Evolutionary conservation across 2,888 invertebrate genomes (phyloP).

Genomic region (Temnothorax rugatulus): DNA sequence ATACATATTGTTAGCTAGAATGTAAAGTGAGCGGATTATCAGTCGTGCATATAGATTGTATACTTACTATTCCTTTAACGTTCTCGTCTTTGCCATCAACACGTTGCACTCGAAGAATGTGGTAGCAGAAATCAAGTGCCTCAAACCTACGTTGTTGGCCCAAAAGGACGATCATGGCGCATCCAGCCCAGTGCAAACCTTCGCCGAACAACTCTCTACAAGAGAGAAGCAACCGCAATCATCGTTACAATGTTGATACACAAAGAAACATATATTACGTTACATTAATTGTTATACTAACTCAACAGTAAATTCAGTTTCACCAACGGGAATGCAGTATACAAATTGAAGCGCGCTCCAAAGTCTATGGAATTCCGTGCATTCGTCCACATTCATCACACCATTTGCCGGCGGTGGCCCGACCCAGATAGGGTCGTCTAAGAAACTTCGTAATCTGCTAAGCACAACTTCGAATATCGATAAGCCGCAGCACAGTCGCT

Average conservation of each 20-base stretch:
- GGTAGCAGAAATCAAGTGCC: constrained; percentile 99
- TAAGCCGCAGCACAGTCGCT: constrained; percentile 98
- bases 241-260: not conserved
- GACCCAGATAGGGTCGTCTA: constrained; percentile 96
- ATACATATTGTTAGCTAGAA: not conserved
- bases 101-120: constrained; percentile 97
- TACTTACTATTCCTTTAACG: constrained; percentile 97
- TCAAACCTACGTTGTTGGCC: constrained; percentile 99
- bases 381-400: constrained; percentile 98
- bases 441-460: constrained; percentile 93
- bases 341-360: constrained; percentile 99
- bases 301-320: constrained; percentile 98
- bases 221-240: constrained; percentile 47
- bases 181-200: constrained; percentile 99
- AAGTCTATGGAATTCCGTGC: constrained; percentile 97
- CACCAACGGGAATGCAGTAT: constrained; percentile 98
- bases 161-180: constrained; percentile 97
- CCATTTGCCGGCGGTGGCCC: constrained; percentile 96
- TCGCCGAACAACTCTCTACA: constrained; percentile 98
- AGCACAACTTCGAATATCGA: constrained; percentile 99
- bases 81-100: constrained; percentile 98
- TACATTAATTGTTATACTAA: constrained; percentile 87
- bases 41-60: not conserved
- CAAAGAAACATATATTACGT: not conserved
- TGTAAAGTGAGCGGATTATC: not conserved